These are phyloP conservation scores for Smittia aterrima DNA, from an alignment of 2,888 invertebrate genomes.

Conservation along the genomic window DNA sequence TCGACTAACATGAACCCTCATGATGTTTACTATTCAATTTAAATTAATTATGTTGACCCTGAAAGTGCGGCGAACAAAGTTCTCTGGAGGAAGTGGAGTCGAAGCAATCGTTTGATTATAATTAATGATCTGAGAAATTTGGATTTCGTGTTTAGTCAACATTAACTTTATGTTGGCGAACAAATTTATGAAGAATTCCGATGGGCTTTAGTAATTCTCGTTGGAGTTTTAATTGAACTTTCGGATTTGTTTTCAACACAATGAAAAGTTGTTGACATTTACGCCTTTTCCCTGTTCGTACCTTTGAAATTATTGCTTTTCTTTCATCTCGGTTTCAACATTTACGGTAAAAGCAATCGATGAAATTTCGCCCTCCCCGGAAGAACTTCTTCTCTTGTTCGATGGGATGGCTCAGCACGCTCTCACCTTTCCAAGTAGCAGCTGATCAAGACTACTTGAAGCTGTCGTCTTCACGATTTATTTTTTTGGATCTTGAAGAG, in stretches of 20 bases:
- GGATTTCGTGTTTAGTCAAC: not conserved
- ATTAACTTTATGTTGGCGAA: not conserved
- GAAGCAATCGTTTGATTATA: not conserved
- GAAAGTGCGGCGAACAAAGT: not conserved
- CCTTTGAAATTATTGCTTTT: not conserved
- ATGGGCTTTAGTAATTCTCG: not conserved
- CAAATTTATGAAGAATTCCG: not conserved
- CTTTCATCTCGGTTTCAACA: no score
- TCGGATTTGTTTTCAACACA: slow-evolving; percentile 3
- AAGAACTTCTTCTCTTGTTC: no score
- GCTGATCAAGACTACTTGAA: no score
- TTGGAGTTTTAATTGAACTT: slow-evolving; percentile 10
- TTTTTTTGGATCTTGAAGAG: no score
- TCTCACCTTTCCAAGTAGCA: no score
- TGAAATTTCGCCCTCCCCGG: no score
- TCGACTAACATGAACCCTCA: not conserved
- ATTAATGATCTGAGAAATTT: slow-evolving; percentile 8
- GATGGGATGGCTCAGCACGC: no score
- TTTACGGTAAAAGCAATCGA: no score
- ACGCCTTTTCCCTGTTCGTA: not conserved
- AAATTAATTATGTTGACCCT: slow-evolving; percentile 1
- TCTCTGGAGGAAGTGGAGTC: not conserved
- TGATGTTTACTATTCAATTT: not conserved
- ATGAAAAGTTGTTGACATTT: slow-evolving; percentile 1
- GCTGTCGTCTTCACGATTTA: no score